Conservation (phyloP, 2,113 vertebrate species). For the Passerina amoena region DNA sequence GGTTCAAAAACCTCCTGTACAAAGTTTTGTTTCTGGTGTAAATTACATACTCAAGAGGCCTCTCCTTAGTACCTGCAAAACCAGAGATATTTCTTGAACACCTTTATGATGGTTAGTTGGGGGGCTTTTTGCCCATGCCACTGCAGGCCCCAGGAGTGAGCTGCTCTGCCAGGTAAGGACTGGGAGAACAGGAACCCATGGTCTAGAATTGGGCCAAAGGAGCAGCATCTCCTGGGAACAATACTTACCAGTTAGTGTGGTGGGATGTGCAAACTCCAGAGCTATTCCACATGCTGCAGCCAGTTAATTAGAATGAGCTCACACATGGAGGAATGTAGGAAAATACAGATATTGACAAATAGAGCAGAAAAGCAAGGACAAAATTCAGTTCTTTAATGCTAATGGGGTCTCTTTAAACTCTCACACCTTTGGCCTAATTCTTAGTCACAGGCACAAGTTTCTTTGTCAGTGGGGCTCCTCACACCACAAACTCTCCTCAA, state of each 20-base stretch:
- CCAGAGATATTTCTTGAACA: not conserved
- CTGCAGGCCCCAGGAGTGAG: not conserved
- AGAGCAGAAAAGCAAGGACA: not conserved
- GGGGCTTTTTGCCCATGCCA: accelerated
- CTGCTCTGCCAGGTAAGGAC: not conserved
- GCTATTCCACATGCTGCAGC: not conserved
- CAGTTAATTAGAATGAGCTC: not conserved
- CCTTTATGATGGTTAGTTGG: not conserved
- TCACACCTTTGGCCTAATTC: not conserved
- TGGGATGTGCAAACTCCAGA: not conserved
- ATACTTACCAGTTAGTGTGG: accelerated
- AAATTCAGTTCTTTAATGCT: not conserved
- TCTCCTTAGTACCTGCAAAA: not conserved
- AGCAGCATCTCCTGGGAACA: not conserved
- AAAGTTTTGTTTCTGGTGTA: not conserved
- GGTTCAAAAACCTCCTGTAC: not conserved
- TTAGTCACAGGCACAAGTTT: not conserved
- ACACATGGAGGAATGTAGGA: not conserved
- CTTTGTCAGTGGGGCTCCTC: not conserved
- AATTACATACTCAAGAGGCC: not conserved
- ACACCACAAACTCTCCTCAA: not conserved
- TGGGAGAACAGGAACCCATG: not conserved
- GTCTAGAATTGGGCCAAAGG: not conserved
- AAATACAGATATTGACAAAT: not conserved
- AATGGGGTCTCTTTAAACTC: not conserved